Evolutionary conservation across 2,113 vertebrate species (phyloP), one percentile per base, ranked within the genome.

Genomic region (Trochalopteron elliotii): DNA sequence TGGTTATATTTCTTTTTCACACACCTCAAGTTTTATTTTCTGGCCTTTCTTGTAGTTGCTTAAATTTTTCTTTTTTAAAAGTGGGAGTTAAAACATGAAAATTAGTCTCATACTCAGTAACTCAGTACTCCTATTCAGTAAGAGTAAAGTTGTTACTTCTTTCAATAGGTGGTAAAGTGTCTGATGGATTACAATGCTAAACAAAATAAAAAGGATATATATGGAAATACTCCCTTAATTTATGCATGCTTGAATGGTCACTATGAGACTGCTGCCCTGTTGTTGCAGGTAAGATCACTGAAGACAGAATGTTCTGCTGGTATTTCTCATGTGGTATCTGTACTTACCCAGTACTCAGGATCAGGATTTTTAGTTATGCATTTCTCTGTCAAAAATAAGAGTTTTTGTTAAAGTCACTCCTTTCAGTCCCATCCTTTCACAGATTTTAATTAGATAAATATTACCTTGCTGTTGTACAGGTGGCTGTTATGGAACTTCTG

Each of bases 161-260:
- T 94, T 71, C 57, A 17, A 83, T 59, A 99, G 99, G 99, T 99
- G 91, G 98, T 99, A 77, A 98, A 98, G 67, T 97, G 95, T 64
- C 97, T 99, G 47, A 93, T 99, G 74, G 98, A 98, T 91, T 98
- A 97, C 67, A 98, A 98, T 30, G 98, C 98, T 78, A 99, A 99
- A 76, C 98, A 98, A 77, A 99, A 99, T 92, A 99, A 99, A 95
- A 99, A 98, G 96, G 99, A 99, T 93, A 76, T 98, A 8, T 98
- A 98, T 81, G 99, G 99, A 55, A 99, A 99, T 95, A 99, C 99
- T 1, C 98, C 99, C 33, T 98, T 99, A 77, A 99, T 99, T 37
- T 98, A 98, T 8, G 98, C 99, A 28, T 99, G 99, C 86, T 94
- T 98, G 31, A 95, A 96, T 21, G 99, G 99, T 61, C 98, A 99